Base-by-base conservation (phyloP, 35 echinoderm and acorn worm species). In the Eucidaris tribuloides region DNA sequence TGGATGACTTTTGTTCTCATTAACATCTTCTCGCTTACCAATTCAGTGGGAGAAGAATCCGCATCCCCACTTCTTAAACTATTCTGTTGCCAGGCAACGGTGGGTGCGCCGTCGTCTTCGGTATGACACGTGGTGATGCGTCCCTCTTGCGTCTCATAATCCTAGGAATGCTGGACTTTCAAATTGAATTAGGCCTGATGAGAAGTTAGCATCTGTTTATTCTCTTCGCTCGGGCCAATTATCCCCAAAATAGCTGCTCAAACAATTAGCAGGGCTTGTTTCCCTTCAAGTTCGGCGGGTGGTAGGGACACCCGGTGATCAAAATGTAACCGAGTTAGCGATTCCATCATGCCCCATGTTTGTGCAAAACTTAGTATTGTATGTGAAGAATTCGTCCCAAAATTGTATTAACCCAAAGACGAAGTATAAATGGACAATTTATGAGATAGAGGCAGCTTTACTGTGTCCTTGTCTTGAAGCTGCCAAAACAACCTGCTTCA, bases 151-250 rank as follows among this genome's bases (percentile, higher is more conserved):
- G 22, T 44, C 68, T 74, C 68, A 32, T 64, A 44, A 74, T 74
- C 68, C 36, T 43, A 40, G 37, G 68, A 74, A 74, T 74, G 68
- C 68, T 40, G 38, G 68, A 74, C 68, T 35, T n/a, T 64, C 81
- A 63, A 68, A 83, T 83, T 83, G 81, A 83, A 83, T 83, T 83
- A 83, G 64, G 41, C 32, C 23, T 45, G 81, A 83, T 83, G 81
- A 83, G 81, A 83, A 64, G 58, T 62, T 65, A 42, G 58, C 81
- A 83, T 83, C 81, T 83, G 81, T 62, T 71, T 83, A 83, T 62
- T 62, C 81, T 74, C 68, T 74, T 74, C 24, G 68, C 68, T 36
- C 14, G 68, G 68, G 68, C 68, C 68, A 74, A 74, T 74, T 74
- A 74, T 74, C 68, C 68, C 68, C 34, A 74, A 74, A 74, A 74